Base-by-base conservation (phyloP, 2,797 vertebrate genomes). In the Smutsia temminckii region DNA sequence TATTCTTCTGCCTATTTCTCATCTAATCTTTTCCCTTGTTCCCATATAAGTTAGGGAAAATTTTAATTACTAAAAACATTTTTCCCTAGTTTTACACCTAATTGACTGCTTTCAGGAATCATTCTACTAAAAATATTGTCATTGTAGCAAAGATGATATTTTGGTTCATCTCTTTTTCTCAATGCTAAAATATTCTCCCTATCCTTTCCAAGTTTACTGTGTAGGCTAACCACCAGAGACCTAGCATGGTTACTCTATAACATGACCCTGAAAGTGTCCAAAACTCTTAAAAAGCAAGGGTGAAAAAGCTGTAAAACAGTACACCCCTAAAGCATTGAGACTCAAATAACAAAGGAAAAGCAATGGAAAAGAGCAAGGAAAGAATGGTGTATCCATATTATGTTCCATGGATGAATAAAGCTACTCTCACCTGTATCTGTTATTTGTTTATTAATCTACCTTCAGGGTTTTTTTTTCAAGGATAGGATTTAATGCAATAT, bases 161-260 rank as follows among this genome's bases (percentile, higher is more conserved):
- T 95, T 88, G 71, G 63, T 71, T 89, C 57, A 57, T 40, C 51
- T 92, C 10, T 74, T 92, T 95, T 86, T 72, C 68, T 81, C 81
- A 85, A 3, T 57, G 74, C 21, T 85, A 74, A 84, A 87, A 83
- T 61, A 8, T 46, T 75, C 37, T 79, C 23, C 57, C 11, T 59
- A 16, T 21, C 40, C 53, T 91, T n/a, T 90, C 34, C 55, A 92
- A 95, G 32, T 86, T 89, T 94, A 71, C 34, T 29, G 8, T 46
- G 14, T 8, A 85, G 68, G 40, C 80, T 80, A 89, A 95, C 40
- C 84, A 42, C 66, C 79, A 79, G 17, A 1, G 9, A 88, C 86
- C 51, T 66, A 55, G 34, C 64, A 78, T 4, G 51, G 40, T 63
- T 21, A 75, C 85, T 93, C 74, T 34, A 61, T 72, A 93, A 90